Percentiles rank a stretch among this genome's conserved stretches.
Evolutionary conservation across 2,888 invertebrate species (phyloP).

Genomic region (Phorcus lineatus): DNA sequence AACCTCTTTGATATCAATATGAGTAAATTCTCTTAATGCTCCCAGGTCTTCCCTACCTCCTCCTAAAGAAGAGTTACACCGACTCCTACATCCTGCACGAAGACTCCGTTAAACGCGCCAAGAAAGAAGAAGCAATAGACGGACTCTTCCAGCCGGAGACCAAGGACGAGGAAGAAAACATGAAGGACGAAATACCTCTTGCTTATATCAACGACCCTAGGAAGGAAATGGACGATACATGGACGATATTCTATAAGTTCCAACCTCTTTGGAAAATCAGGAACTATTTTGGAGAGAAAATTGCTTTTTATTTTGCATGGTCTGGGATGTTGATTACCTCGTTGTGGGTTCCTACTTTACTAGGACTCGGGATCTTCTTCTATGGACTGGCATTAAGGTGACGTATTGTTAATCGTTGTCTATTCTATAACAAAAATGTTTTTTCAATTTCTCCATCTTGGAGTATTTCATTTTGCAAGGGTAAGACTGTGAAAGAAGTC

Average conservation of each 20-base stretch:
- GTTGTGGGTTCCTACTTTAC: constrained; percentile 75
- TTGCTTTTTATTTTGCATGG: constrained; percentile 77
- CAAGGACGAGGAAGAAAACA: constrained; percentile 28
- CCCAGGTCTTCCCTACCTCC: constrained; percentile 74
- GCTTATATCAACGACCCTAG: constrained; percentile 53
- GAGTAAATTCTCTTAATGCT: no score
- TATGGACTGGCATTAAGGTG: constrained; percentile 75
- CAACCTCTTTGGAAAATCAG: constrained; percentile 76
- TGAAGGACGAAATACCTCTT: constrained; percentile 24
- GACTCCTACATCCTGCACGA: constrained; percentile 76
- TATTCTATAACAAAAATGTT: no score
- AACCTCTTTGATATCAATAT: no score
- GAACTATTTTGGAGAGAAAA: constrained; percentile 77
- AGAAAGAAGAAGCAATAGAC: constrained; percentile 48
- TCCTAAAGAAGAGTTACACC: constrained; percentile 72
- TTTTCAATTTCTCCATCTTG: no score
- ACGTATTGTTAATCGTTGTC: no score
- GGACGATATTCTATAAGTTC: constrained; percentile 70
- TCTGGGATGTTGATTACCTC: constrained; percentile 74
- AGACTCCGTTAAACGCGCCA: constrained; percentile 61
- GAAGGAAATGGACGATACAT: constrained; percentile 62
- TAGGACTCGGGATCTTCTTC: constrained; percentile 75
- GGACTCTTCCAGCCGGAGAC: constrained; percentile 51
- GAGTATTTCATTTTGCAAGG: no score
- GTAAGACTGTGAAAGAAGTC: no score